Base-by-base conservation (phyloP, 2,888 invertebrate species). In the Drosophila diplacantha region DNA sequence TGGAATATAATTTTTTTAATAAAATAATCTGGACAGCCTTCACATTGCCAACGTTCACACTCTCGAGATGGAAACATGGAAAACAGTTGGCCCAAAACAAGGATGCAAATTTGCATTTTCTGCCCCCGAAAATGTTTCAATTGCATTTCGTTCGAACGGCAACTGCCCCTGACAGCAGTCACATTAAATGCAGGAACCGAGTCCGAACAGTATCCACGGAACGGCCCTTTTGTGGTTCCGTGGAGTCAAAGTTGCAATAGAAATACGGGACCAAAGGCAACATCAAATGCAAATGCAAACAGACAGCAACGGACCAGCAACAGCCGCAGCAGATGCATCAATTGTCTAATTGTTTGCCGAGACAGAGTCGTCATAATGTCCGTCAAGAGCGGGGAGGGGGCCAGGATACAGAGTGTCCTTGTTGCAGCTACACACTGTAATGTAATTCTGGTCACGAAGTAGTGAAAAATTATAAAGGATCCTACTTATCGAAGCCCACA, bases 331-430 rank as follows among this genome's bases (percentile, higher is more conserved):
- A 82, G 68, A 69, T 78, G 78, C 82, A 78, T 78, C 78, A 78
- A 78, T 78, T 82, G 80, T 78, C 78, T 78, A 82, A 78, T 82
- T 78, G 78, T 82, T 82, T 76, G 78, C 66, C 74, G 82, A 78
- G 82, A 81, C 82, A 81, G 74, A 81, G 77, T 66, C 74, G 72
- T 78, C 78, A 80, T 80, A 81, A 81, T 78, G 78, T 80, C 82
- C 80, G 80, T 78, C 82, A 78, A 80, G 72, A 60, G 64, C 53
- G 38, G 62, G 58, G 35, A 47, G 29, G 20, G 41, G 32, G 12
- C 7, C 11, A 37, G 58, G 29, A 53, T 14, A 5, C 37, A 37
- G 20, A n/a, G 18, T 9, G 39, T 31, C 53, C 63, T 39, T 52
- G 29, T 38, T 34, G 16, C 20, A 29, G 26, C 0, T 7, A 29